Evolutionary conservation across 2,113 vertebrate genomes (phyloP), one percentile per base, ranked within the genome.

Genomic region (Sylvia atricapilla): DNA sequence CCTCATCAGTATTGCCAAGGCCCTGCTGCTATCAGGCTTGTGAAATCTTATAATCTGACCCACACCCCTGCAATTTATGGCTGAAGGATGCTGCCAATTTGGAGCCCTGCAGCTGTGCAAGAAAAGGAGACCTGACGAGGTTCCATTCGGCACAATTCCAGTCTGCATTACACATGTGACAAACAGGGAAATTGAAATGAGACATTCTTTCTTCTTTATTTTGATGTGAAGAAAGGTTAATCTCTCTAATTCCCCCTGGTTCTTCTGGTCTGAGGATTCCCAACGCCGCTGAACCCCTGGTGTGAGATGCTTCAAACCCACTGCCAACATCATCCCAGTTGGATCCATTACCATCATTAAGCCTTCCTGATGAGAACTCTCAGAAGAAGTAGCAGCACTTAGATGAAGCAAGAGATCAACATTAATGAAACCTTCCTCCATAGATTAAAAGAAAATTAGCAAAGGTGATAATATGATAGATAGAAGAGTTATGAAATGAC

Each of bases 381-480:
- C 59, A 56, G 58, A 87, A 87, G 59, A 43, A 90, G 77, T 0
- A 82, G 75, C 2, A 94, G 53, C 41, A 90, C 58, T 83, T 18
- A 82, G 31, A 76, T 62, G 44, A 93, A 89, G 70, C 30, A 90
- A 72, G 41, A 88, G 60, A 81, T 84, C 90, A 82, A 81, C 3
- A 3, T 79, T 87, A 92, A 95, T 46, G 44, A 89, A 93, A 84
- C 64, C 58, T 95, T 77, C 41, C 76, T 89, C 64, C 73, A 76
- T 8, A 86, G 73, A 88, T 75, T 49, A 23, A 87, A 86, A 75
- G 55, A 79, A 85, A 92, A 77, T 30, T 67, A 90, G 83, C 76
- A 50, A 90, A 94, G 68, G 84, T 93, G 72, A 84, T 89, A 89
- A 91, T 58, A 80, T 41, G 56, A 95, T 19, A 78, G 77, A 78